phyloP scores from a whole-genome alignment of 2,113 vertebrate genomes.

The Larimichthys polyactis region DNA sequence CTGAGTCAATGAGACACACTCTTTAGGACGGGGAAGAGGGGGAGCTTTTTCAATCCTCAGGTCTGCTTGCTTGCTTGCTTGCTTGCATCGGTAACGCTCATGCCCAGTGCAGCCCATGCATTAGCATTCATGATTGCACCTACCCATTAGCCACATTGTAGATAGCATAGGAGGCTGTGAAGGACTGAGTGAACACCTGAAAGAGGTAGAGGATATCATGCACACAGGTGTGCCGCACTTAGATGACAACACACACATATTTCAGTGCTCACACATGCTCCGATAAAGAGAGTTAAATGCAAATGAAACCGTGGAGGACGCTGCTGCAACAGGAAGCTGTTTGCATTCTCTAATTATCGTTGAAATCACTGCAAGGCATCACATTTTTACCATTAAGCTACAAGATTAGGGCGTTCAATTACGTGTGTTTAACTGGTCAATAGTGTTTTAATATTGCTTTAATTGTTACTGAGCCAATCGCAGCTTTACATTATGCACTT shows the following conservation, averaged over 20 bases:
- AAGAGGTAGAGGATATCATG: constrained; percentile 83
- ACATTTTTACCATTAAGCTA: neutral
- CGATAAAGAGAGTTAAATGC: constrained; percentile 30
- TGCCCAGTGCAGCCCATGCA: constrained; percentile 86
- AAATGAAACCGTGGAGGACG: constrained; percentile 33
- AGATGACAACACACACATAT: constrained; percentile 57
- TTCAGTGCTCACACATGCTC: constrained; percentile 58
- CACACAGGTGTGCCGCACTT: constrained; percentile 69
- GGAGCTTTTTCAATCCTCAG: constrained; percentile 45
- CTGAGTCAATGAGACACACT: constrained; percentile 64
- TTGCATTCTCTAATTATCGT: constrained; percentile 4
- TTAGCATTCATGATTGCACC: constrained; percentile 79
- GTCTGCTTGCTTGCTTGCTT: constrained; percentile 71
- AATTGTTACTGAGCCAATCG: constrained; percentile 23
- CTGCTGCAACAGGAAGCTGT: constrained; percentile 21
- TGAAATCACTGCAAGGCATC: constrained; percentile 18
- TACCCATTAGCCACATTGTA: constrained; percentile 87
- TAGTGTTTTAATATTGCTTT: constrained; percentile 7
- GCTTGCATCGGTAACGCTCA: constrained; percentile 76
- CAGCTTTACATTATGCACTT: neutral
- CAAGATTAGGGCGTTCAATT: neutral
- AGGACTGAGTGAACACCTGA: constrained; percentile 89
- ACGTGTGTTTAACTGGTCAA: too few species aligned
- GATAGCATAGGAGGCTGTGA: constrained; percentile 87
- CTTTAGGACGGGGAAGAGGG: neutral